phyloP scores from a whole-genome alignment of 2,888 invertebrate species.

The Ormyrus pomaceus region DNA sequence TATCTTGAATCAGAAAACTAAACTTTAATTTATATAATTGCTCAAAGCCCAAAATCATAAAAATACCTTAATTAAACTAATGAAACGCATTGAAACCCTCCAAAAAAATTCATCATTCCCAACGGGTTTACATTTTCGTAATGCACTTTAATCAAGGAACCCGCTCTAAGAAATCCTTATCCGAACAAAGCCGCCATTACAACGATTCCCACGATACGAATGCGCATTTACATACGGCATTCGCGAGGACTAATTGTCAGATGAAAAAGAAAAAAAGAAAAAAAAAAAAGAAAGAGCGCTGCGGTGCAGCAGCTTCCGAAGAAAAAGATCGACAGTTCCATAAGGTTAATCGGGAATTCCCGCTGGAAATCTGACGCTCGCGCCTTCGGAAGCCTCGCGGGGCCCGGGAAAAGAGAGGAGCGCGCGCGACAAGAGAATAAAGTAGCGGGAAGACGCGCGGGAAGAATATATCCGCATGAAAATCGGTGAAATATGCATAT shows the following conservation, averaged over 20 bases:
- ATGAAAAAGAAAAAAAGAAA: not conserved
- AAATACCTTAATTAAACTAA: too few species aligned
- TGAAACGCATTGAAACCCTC: too few species aligned
- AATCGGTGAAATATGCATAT: constrained; percentile 73
- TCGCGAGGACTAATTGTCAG: not conserved
- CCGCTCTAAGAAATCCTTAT: too few species aligned
- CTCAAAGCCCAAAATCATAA: too few species aligned
- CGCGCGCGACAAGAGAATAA: constrained; percentile 49
- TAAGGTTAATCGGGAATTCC: constrained; percentile 64
- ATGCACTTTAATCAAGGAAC: too few species aligned
- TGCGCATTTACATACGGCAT: too few species aligned
- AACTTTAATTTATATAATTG: too few species aligned
- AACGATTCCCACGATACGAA: not conserved
- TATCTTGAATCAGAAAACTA: too few species aligned
- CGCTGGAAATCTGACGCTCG: constrained; percentile 55
- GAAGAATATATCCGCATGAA: constrained; percentile 61
- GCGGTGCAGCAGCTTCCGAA: not conserved
- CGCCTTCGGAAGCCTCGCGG: constrained; percentile 34
- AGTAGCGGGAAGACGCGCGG: constrained; percentile 25
- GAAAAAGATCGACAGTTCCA: constrained; percentile 53
- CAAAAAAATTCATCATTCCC: too few species aligned
- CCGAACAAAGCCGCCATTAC: too few species aligned
- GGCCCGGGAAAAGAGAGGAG: constrained; percentile 35
- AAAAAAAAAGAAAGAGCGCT: too few species aligned
- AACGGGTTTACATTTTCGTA: too few species aligned